Evolutionary conservation across 1,140 invertebrate species (phyloP).

Genomic region (Gonatopus flavifemur): DNA sequence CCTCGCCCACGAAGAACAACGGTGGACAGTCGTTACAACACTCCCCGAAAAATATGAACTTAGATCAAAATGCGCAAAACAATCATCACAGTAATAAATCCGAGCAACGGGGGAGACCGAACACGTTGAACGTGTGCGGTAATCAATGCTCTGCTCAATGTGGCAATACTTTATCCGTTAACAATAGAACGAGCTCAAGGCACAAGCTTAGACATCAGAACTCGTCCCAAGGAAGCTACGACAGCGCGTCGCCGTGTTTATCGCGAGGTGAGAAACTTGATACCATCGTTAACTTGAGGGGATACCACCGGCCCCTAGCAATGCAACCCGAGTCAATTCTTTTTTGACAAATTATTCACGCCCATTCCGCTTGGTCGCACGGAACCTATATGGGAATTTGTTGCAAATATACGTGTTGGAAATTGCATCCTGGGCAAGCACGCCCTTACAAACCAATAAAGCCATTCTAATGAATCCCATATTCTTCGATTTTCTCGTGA

Average conservation of each 20-base stretch:
- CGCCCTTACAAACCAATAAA: too few species aligned
- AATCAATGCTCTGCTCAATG: conserved; percentile 60
- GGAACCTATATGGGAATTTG: too few species aligned
- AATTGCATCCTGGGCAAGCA: too few species aligned
- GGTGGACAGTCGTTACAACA: conserved; percentile 42
- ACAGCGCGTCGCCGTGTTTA: conserved; percentile 64
- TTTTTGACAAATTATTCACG: too few species aligned
- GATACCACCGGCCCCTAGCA: too few species aligned
- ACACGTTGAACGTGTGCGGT: conserved; percentile 48
- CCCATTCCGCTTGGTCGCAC: too few species aligned
- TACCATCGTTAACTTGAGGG: background rate
- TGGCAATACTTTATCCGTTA: conserved; percentile 55
- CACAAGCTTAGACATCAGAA: conserved; percentile 65
- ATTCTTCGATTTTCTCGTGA: too few species aligned
- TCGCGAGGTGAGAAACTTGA: conserved; percentile 68
- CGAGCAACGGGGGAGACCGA: conserved; percentile 44
- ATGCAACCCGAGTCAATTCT: too few species aligned
- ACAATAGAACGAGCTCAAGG: conserved; percentile 48
- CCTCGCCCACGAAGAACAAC: conserved; percentile 45
- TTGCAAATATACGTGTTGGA: too few species aligned
- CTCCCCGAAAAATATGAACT: conserved; percentile 48
- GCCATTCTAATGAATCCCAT: too few species aligned
- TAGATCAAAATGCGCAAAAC: conserved; percentile 40
- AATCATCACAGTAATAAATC: conserved; percentile 47
- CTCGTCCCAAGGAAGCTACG: conserved; percentile 66